Base-by-base conservation (phyloP, 37 sponge, comb jelly and placozoan species). In the Eunapius fragilis region DNA sequence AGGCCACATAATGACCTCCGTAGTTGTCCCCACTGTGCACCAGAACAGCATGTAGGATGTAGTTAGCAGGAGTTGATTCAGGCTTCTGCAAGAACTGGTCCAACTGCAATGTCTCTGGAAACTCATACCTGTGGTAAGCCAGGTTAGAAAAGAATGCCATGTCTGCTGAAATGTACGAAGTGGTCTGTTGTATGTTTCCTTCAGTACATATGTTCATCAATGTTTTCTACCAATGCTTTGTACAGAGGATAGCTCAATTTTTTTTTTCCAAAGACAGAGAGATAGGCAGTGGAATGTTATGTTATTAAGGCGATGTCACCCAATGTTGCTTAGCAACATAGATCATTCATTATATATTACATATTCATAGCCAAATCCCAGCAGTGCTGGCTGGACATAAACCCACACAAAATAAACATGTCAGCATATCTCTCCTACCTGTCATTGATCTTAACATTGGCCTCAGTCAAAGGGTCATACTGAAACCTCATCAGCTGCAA, bases 1-100 rank as follows among this genome's bases (percentile, higher is more conserved):
- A 95, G 26, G 92, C 97, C 0, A 98, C 99, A 37, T 98, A 98
- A 71, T 98, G 99, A 0, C 99, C 99, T 17, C 99, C 99, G 82
- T 94, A 93, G 90, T 98, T 96, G 87, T 98, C 99, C 37, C 99
- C 97, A 79, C 93, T 96, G 85, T 98, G 99, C 9, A 98, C 99
- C 37, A 98, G 81, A 34, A 98, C 97, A 4, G 99, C 96, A 71
- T 91, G 96, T 49, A 98, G 92, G 13, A 87, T 87, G 86, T 93
- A 98, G 25, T 84, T 69, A 32, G 92, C 87, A 12, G 93, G 94
- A 68, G 85, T 85, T 26, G 68, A 67, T 41, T 93, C 91, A 0
- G 89, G 84, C 25, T 76, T 84, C 85, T 95, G 94, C 47, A 98
- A 72, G 81, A 94, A 98, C 67, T 97, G 87, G 25, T 90, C 87